Base-by-base conservation (phyloP, 2,888 invertebrate genomes). In the Tinea trinotella region DNA sequence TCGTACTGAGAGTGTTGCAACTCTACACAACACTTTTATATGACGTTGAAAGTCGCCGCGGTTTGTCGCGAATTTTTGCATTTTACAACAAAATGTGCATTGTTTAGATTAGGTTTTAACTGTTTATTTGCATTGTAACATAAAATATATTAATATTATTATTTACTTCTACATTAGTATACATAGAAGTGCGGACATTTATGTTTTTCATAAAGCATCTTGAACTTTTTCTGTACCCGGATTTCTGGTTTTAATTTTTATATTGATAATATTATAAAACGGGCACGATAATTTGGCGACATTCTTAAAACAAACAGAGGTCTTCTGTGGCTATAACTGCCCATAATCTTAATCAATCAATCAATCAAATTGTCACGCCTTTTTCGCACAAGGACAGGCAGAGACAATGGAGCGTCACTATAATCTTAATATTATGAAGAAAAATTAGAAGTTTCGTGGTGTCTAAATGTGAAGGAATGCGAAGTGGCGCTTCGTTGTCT, bases 1-100 rank as follows among this genome's bases (percentile, higher is more conserved):
- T 79, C 84, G 79, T 76, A 86, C 86, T 87, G 86, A 85, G 76
- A 68, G 76, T 83, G 79, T 83, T 82, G 81, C 79, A 83, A 83
- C 80, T 68, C 68, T 67, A 72, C 64, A 76, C 77, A 78, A 80
- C 76, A 77, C 75, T 84, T 84, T 84, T 82, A 83, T 85, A 84
- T 83, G 72, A 82, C 71, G 68, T 75, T 80, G 76, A 70, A 78
- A 61, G 67, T 65, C 62, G 70, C 62, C 65, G 66, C 66, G 1
- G 70, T 66, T 56, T 24, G 12, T 24, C 22, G 30, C 18, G 34
- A 35, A 46, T 36, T 56, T 49, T 22, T 53, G 36, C 36, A 40
- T 46, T 46, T 46, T 40, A 40, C 13, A 40, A 40, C 15, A 40
- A 40, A 40, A 40, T 40, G 15, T 12, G 40, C 2, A 40, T 40